A percentile compares a stretch with the other conserved stretches of the same genome.
Conservation (phyloP, 92 coral and sea anemone genomes). For the Galaxea fascicularis region DNA sequence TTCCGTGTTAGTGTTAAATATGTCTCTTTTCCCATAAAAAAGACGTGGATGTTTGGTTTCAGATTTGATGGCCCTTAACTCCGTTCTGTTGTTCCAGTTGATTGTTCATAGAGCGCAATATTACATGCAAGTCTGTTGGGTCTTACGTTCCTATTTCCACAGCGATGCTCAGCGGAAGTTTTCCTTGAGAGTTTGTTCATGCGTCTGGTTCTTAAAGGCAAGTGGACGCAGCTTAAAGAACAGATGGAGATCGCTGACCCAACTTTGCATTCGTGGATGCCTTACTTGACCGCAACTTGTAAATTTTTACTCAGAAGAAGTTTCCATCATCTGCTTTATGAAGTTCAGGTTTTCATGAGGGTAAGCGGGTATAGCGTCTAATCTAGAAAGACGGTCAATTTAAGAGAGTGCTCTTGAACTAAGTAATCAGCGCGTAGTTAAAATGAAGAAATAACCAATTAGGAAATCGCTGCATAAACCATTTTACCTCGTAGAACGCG, state of each 20-base stretch:
- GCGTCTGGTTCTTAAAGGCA: constrained; percentile 94
- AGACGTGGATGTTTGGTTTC: background rate
- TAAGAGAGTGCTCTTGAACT: no score
- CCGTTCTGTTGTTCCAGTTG: background rate
- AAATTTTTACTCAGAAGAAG: constrained; percentile 83
- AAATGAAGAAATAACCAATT: no score
- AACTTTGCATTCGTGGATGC: constrained; percentile 92
- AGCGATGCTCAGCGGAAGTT: constrained; percentile 88
- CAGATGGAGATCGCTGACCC: constrained; percentile 92
- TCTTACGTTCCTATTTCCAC: background rate
- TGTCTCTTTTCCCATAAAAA: background rate
- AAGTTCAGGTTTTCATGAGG: constrained; percentile 96
- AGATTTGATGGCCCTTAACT: no score
- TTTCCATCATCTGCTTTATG: constrained; percentile 83
- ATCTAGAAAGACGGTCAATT: no score
- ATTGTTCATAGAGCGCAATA: background rate
- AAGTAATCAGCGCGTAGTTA: no score
- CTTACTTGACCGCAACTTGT: constrained; percentile 97
- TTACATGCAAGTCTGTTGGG: no score
- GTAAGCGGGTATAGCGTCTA: constrained; percentile 44
- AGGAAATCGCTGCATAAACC: no score
- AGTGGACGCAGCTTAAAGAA: constrained; percentile 75
- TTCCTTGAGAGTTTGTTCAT: constrained; percentile 90
- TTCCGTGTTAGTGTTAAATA: background rate
- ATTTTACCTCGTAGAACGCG: no score